phyloP scores from a whole-genome alignment of 1,140 invertebrate species.

The Calliopsis andreniformis region DNA sequence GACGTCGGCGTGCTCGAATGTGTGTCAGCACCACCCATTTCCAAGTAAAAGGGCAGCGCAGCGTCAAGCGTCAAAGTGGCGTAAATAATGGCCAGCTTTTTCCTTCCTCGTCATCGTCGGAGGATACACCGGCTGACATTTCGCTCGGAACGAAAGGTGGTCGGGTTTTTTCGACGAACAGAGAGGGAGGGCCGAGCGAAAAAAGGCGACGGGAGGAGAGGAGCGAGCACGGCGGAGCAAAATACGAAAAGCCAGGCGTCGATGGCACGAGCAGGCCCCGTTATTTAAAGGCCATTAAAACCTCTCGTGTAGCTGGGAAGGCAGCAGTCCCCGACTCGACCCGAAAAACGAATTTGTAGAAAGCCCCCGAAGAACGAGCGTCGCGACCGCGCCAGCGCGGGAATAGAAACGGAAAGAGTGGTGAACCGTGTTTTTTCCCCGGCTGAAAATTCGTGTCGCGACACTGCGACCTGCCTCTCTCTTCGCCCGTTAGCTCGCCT shows the following conservation, averaged over 20 bases:
- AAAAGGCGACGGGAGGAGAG: not conserved
- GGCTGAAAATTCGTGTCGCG: constrained; percentile 27
- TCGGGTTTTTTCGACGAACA: not conserved
- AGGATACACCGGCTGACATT: constrained; percentile 42
- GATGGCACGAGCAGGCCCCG: constrained; percentile 21
- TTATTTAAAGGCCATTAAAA: constrained; percentile 58
- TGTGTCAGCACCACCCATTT: constrained; percentile 54
- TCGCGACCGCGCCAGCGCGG: constrained; percentile 15
- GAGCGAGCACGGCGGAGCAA: not conserved
- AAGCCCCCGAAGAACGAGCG: constrained; percentile 10
- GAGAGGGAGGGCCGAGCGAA: not conserved
- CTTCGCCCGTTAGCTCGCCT: too few relatives aligned
- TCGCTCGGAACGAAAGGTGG: constrained; percentile 37
- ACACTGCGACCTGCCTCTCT: not conserved
- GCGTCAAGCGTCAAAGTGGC: constrained; percentile 50
- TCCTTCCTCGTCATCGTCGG: constrained; percentile 48
- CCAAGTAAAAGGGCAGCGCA: constrained; percentile 39
- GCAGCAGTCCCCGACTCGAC: constrained; percentile 2
- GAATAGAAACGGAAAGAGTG: constrained; percentile 52
- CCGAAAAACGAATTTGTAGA: constrained; percentile 51
- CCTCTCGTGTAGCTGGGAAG: constrained; percentile 21
- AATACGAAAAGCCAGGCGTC: constrained; percentile 33
- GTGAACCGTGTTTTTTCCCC: constrained; percentile 49
- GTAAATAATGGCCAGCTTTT: constrained; percentile 57
- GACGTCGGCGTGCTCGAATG: constrained; percentile 21